Conservation (phyloP, 1,140 invertebrate species). For the Heliothis virescens region DNA sequence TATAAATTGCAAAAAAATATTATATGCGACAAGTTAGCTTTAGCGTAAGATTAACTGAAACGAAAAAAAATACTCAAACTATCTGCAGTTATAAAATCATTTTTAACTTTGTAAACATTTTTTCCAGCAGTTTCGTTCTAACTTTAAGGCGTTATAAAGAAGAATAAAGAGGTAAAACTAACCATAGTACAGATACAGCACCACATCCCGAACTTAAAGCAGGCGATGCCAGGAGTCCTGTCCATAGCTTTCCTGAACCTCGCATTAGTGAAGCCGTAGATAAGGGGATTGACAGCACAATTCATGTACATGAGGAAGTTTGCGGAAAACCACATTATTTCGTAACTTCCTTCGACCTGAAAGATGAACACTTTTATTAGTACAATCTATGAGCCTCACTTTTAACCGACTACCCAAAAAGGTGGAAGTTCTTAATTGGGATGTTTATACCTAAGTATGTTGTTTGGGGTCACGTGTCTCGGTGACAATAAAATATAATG, state of each 20-base stretch:
- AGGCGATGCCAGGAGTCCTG: slow-evolving; percentile 80
- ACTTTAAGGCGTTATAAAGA: background rate
- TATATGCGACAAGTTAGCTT: too few species aligned
- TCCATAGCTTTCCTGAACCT: slow-evolving; percentile 89
- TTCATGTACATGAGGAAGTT: slow-evolving; percentile 90
- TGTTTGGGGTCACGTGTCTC: too few species aligned
- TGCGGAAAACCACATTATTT: slow-evolving; percentile 88
- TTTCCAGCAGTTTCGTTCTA: background rate
- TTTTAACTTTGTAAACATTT: background rate
- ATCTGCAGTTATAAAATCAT: too few species aligned
- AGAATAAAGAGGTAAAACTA: slow-evolving; percentile 24
- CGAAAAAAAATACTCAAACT: too few species aligned
- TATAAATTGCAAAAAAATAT: too few species aligned
- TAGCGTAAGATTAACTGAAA: too few species aligned
- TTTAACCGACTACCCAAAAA: too few species aligned
- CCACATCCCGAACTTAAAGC: slow-evolving; percentile 77
- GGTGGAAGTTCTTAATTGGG: too few species aligned
- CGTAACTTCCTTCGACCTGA: slow-evolving; percentile 85
- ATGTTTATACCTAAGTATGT: too few species aligned
- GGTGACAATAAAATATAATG: too few species aligned
- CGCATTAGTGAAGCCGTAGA: slow-evolving; percentile 91
- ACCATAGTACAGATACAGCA: slow-evolving; percentile 74
- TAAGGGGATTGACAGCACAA: slow-evolving; percentile 91
- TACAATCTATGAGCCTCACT: too few species aligned
- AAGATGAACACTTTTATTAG: too few species aligned